Conservation (phyloP, 2,888 invertebrate species). For the Harmothoe impar region DNA sequence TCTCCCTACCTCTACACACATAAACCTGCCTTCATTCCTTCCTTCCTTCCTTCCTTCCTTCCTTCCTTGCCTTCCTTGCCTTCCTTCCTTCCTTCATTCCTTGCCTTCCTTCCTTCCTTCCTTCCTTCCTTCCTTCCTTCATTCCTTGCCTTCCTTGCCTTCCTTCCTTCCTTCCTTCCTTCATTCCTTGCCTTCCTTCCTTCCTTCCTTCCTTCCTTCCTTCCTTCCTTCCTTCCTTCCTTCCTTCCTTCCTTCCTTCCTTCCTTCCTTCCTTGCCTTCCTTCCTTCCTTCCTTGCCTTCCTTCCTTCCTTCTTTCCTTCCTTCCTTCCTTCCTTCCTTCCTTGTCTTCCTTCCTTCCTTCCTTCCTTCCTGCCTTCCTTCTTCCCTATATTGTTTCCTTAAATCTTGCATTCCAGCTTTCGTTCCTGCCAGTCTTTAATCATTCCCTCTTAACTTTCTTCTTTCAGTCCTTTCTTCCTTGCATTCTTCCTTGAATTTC, state of each 20-base stretch:
- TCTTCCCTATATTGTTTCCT: no score
- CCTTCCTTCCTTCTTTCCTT: no score
- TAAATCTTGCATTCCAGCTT: no score
- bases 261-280: not conserved
- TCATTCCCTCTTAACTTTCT: no score
- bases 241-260: slow-evolving; percentile 29
- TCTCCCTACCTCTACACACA: no score
- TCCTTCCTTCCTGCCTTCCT: not conserved
- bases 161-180: no score
- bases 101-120: not conserved
- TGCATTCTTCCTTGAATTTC: no score
- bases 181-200: not conserved
- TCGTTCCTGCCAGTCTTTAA: no score
- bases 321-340: no score
- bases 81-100: not conserved
- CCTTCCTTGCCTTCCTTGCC: not conserved
- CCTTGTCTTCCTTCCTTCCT: not conserved
- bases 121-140: slow-evolving; percentile 24
- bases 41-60: slow-evolving; percentile 24
- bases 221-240: not conserved
- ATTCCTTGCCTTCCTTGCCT: not conserved
- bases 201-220: not conserved
- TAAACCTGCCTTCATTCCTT: not conserved
- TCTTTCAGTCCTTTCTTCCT: not conserved
- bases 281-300: not conserved